phyloP scores from a whole-genome alignment of 2,888 invertebrate genomes.

The Entomobrya proxima region DNA sequence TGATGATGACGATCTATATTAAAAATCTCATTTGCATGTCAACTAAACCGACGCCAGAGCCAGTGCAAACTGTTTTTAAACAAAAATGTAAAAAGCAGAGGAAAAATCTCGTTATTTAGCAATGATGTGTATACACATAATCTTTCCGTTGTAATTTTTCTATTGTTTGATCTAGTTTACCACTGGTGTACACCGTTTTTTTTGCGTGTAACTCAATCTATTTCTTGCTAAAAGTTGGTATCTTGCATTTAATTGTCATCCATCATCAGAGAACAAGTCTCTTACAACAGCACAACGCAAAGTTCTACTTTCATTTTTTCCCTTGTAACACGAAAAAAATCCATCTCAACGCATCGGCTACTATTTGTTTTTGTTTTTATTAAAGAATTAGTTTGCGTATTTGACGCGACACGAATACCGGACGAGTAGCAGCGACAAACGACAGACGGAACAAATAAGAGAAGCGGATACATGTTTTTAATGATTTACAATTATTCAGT shows the following conservation, averaged over 20 bases:
- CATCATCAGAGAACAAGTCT: not conserved
- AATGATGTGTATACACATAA: not conserved
- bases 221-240: not conserved
- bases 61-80: not conserved
- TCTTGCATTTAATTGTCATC: not conserved
- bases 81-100: not conserved
- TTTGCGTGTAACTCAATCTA: not conserved
- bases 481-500: constrained; percentile 25
- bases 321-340: not conserved
- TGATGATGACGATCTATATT: constrained; percentile 11
- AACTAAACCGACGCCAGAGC: not conserved
- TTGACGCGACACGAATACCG: not conserved
- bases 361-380: not conserved
- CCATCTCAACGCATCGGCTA: not conserved
- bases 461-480: constrained; percentile 41
- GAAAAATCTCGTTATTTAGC: not conserved
- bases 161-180: constrained; percentile 8
- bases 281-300: not conserved
- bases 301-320: constrained; percentile 52
- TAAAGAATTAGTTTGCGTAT: not conserved
- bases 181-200: not conserved
- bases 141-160: constrained; percentile 4
- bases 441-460: constrained; percentile 21
- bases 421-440: not conserved
- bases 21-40: constrained; percentile 13